These are phyloP conservation scores for Cottus gobio DNA, from an alignment of 2,113 vertebrate genomes.

Conservation along the genomic window DNA sequence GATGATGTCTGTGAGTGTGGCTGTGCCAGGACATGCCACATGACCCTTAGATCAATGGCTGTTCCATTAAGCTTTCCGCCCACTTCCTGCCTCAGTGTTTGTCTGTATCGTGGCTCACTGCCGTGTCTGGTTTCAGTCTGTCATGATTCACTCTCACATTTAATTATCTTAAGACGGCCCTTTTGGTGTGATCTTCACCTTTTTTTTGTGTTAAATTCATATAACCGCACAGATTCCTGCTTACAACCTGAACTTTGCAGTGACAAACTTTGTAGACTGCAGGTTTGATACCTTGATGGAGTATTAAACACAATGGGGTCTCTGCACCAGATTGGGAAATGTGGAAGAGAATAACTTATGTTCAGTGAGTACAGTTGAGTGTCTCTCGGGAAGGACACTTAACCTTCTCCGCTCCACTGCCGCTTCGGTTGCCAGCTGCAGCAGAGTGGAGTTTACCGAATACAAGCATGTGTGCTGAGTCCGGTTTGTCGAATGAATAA, in stretches of 20 bases:
- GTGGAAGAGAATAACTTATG: not conserved
- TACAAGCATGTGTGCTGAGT: not conserved
- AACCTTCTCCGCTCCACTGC: slow-evolving; percentile 5
- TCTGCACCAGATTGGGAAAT: not conserved
- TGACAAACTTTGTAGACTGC: not conserved
- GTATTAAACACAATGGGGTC: not conserved
- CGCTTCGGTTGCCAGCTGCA: slow-evolving; percentile 8
- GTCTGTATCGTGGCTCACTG: not conserved
- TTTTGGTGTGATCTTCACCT: not conserved
- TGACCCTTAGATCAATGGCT: slow-evolving; percentile 26
- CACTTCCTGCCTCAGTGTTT: not conserved
- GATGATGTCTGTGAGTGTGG: not conserved
- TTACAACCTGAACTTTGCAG: not conserved
- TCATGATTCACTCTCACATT: too few species aligned
- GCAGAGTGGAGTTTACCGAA: slow-evolving; percentile 5
- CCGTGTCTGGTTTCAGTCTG: not conserved
- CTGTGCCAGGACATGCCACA: slow-evolving; percentile 4
- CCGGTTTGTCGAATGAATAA: not conserved
- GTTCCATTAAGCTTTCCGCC: not conserved
- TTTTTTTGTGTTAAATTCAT: not conserved
- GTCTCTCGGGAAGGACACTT: slow-evolving; percentile 3
- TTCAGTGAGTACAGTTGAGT: not conserved
- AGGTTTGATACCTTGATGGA: not conserved
- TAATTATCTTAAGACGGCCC: too few species aligned
- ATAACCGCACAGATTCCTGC: not conserved